Evolutionary conservation across 2,113 vertebrate species (phyloP).

Genomic region (Beaufortia kweichowensis): DNA sequence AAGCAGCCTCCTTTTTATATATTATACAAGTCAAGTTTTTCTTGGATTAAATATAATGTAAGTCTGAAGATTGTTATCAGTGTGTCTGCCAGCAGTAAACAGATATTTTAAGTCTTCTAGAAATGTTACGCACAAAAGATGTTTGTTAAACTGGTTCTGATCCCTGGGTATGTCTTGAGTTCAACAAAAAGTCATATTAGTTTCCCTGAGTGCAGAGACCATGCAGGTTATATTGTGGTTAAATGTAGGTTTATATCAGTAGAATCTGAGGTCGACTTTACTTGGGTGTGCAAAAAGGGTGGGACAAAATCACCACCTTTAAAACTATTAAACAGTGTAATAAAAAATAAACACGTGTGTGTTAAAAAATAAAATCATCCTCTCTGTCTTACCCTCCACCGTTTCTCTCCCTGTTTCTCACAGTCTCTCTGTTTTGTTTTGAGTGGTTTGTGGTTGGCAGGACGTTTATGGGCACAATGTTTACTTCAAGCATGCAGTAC

Average conservation of each 20-base stretch:
- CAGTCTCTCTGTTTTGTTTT: constrained; percentile 41
- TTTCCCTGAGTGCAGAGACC: constrained; percentile 3
- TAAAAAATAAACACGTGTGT: no score
- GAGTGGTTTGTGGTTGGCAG: constrained; percentile 42
- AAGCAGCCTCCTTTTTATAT: background rate
- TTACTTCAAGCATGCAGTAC: constrained; percentile 4
- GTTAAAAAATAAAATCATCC: no score
- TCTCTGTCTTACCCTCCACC: constrained; percentile 16
- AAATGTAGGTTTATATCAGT: constrained; percentile 7
- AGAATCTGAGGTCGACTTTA: constrained; percentile 13
- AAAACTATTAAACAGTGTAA: no score
- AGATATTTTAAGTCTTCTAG: background rate
- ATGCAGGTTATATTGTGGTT: background rate
- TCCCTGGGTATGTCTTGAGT: constrained; percentile 4
- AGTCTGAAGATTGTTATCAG: background rate
- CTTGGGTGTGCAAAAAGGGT: background rate
- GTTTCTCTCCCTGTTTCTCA: constrained; percentile 18
- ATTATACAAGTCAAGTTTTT: background rate
- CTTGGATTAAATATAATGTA: background rate
- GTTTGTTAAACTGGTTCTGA: constrained; percentile 6
- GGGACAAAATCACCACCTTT: background rate
- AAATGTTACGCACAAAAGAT: background rate
- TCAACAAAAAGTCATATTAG: constrained; percentile 33
- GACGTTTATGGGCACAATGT: constrained; percentile 25
- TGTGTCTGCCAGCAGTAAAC: background rate